Base-by-base conservation (phyloP, 2,888 invertebrate species). In the Lasioglossum vierecki region DNA sequence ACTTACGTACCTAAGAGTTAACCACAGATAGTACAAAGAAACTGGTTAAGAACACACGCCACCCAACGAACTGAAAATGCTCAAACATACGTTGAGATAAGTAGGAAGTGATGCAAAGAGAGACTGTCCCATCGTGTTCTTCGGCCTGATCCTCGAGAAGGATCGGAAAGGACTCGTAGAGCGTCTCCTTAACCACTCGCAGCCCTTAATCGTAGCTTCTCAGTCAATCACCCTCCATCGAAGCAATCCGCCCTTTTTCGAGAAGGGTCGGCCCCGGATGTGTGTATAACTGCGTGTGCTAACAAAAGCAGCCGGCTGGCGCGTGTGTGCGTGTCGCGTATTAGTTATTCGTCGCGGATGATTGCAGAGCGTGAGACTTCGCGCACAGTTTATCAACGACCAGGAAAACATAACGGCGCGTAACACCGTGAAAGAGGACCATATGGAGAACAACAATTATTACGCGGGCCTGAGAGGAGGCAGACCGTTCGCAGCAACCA, bases 401-500 rank as follows among this genome's bases (percentile, higher is more conserved):
- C 92, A 92, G 93, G 95, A 93, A 76, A 88, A 85, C 79, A 79
- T 90, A 41, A 77, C 91, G 57, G 83, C 87, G 46, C 90, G 89
- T 49, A 73, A 72, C 30, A 84, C 89, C 66, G 78, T 88, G 88
- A 89, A 90, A 79, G 90, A 86, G 81, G 92, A 89, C 82, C 79
- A 84, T 72, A 79, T 81, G 78, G 93, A 93, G 87, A 92, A 93
- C 90, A 93, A 93, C 90, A 93, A 94, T 91, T 95, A 95, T 70
- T 96, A 95, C 89, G 93, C 94, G 70, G 95, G 95, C 63, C 95
- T 96, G 86, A 95, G 96, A 5, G 95, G 95, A 41, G 93, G 95
- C 83, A 93, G 95, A 83, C 93, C 95, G 72, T 94, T 96, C 74
- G 96, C 96, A 91, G 96, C 96, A 94, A 96, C 97, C 83, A 96